Evolutionary conservation across 92 coral and sea anemone species (phyloP), one percentile per base, ranked within the genome.

Genomic region (Scolanthus callimorphus): DNA sequence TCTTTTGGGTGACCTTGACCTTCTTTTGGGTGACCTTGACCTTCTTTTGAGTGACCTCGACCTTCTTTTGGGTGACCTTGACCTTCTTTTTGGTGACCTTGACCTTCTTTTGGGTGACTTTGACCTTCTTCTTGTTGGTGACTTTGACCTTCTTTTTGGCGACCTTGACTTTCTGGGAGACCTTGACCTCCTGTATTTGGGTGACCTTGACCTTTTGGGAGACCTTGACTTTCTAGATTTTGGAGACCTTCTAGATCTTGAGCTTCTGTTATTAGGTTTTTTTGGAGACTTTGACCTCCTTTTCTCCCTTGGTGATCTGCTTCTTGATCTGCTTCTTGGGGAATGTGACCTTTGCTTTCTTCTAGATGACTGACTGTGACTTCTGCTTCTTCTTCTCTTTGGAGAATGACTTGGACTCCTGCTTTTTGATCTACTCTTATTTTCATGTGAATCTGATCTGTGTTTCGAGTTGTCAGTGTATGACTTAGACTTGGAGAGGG

Each of bases 311-410:
- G 30, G 61, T 17, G 96, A 84, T 58, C 69, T 63, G 41, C 80
- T 65, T 17, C 61, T 61, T 22, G 77, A 64, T 59, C 74, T 69
- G 11, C 22, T 46, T 25, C 46, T 66, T 11, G 53, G 69, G 39
- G 89, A 77, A 22, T 76, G 74, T 9, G 85, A 82, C 39, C 83
- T 67, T 20, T 53, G n/a, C n/a, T n/a, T n/a, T n/a, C 62, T n/a
- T 34, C 41, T 34, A 34, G 41, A 34, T 34, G 41, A 34, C 41
- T 34, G 6, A 6, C 41, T 34, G 15, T 2, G 67, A 57, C 37
- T 67, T 45, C 45, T 31, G 52, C 70, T 52, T 26, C 78, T 77
- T 20, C 31, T 56, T 17, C 76, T 76, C 39, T 55, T 38, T 20
- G 78, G 52, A 48, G 45, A 63, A 20, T 52, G 58, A 28, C 39